Conservation (phyloP, 2,888 invertebrate species). For the Eristalis tenax region DNA sequence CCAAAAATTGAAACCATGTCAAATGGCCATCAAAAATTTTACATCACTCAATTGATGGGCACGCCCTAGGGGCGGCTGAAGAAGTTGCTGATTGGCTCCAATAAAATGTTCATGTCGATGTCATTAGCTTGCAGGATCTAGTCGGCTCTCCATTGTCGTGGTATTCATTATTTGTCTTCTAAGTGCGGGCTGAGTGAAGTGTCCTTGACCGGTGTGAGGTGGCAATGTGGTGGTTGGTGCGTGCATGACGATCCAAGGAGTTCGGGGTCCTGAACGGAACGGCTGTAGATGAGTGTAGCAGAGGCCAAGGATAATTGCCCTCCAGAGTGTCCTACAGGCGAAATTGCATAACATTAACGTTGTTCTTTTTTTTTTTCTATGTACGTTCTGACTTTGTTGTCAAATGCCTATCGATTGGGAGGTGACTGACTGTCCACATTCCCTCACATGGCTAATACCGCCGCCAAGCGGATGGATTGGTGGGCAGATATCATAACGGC, state of each 20-base stretch:
- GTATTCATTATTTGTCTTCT: constrained; percentile 32
- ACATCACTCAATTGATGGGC: constrained; percentile 35
- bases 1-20: constrained; percentile 14
- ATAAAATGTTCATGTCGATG: constrained; percentile 28
- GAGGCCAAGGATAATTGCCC: constrained; percentile 55
- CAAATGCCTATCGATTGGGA: constrained; percentile 16
- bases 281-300: constrained; percentile 13
- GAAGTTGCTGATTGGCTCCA: neutral
- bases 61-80: neutral
- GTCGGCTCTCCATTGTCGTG: constrained; percentile 14
- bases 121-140: constrained; percentile 45
- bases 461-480: neutral
- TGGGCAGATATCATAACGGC: neutral
- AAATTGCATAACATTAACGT: constrained; percentile 47
- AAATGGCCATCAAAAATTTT: constrained; percentile 32
- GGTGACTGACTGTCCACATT: neutral
- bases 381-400: neutral
- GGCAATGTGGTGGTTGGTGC: neutral
- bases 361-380: neutral
- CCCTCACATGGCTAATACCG: neutral
- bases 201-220: neutral
- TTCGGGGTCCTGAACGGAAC: neutral
- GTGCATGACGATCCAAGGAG: constrained; percentile 18
- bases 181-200: constrained; percentile 5
- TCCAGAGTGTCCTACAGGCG: constrained; percentile 36